These are phyloP conservation scores for Galerucella calmariensis DNA, from an alignment of 2,888 invertebrate genomes.

Conservation along the genomic window DNA sequence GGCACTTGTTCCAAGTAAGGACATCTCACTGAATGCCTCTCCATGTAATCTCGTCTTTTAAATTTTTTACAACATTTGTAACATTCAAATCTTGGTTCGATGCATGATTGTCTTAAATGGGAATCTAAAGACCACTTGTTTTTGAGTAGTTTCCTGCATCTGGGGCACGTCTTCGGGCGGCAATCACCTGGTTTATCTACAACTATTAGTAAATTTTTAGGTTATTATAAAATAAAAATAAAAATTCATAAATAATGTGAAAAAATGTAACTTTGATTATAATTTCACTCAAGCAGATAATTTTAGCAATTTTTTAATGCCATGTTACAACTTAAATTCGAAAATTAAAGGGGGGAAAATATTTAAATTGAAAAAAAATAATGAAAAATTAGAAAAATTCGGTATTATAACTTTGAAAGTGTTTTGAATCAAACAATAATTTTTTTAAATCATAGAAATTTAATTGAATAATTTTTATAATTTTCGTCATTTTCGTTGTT, in stretches of 20 bases:
- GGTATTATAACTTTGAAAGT: too few species aligned
- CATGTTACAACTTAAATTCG: too few species aligned
- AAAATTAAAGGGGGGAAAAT: too few species aligned
- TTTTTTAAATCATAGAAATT: too few species aligned
- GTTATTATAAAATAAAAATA: neutral
- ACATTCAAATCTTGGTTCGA: constrained; percentile 44
- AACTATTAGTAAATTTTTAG: neutral
- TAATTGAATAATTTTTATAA: too few species aligned
- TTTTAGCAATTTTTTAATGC: too few species aligned
- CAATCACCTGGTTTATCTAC: neutral
- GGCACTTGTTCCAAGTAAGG: neutral
- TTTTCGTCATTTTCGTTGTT: too few species aligned
- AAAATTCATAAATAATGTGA: neutral
- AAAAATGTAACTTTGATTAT: too few species aligned
- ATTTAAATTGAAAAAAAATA: too few species aligned
- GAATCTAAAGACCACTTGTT: constrained; percentile 72
- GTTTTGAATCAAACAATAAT: too few species aligned
- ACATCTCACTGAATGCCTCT: constrained; percentile 21
- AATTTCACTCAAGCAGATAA: too few species aligned
- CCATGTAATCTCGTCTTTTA: constrained; percentile 35
- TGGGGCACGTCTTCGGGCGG: constrained; percentile 8
- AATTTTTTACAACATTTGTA: constrained; percentile 36
- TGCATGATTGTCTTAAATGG: constrained; percentile 35
- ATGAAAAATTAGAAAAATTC: too few species aligned
- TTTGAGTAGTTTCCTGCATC: constrained; percentile 47